A percentile compares a stretch with the other conserved stretches of the same genome.
These are phyloP conservation scores for Pentamera pediparva DNA, from an alignment of 53 echinoderm and acorn worm genomes.

Conservation along the genomic window DNA sequence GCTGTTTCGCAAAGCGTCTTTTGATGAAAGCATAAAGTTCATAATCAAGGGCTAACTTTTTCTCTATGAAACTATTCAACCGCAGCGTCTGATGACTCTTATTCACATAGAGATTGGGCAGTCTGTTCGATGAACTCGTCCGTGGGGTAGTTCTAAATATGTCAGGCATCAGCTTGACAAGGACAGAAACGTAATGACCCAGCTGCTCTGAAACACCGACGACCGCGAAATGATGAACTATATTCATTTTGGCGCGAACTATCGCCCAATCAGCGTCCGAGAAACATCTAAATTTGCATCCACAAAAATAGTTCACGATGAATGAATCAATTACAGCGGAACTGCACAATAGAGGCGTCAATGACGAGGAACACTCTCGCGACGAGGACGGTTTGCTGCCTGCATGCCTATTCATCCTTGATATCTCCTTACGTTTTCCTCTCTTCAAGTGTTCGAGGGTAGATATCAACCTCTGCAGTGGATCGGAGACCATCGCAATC, in stretches of 20 bases:
- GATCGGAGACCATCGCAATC: slow-evolving; percentile 2
- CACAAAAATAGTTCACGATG: slow-evolving; percentile 22
- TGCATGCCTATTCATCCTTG: not conserved
- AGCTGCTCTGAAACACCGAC: slow-evolving; percentile 10
- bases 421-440: not conserved
- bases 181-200: not conserved
- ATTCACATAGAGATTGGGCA: not conserved
- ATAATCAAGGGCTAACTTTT: slow-evolving; percentile 5
- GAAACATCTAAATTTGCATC: slow-evolving; percentile 8
- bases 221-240: slow-evolving; percentile 16
- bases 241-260: slow-evolving; percentile 9
- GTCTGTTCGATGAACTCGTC: not conserved
- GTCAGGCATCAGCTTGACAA: slow-evolving; percentile 9
- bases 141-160: not conserved
- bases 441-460: not conserved
- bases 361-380: not conserved
- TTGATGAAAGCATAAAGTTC: slow-evolving; percentile 22
- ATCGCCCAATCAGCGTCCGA: slow-evolving; percentile 6
- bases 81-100: not conserved
- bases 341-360: not conserved
- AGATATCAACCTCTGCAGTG: not conserved
- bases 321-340: slow-evolving; percentile 3
- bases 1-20: slow-evolving; percentile 9
- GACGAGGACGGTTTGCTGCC: not conserved
- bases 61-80: slow-evolving; percentile 3